These are phyloP conservation scores for Sipunculus nudus DNA, from an alignment of 2,888 invertebrate species.

Conservation along the genomic window DNA sequence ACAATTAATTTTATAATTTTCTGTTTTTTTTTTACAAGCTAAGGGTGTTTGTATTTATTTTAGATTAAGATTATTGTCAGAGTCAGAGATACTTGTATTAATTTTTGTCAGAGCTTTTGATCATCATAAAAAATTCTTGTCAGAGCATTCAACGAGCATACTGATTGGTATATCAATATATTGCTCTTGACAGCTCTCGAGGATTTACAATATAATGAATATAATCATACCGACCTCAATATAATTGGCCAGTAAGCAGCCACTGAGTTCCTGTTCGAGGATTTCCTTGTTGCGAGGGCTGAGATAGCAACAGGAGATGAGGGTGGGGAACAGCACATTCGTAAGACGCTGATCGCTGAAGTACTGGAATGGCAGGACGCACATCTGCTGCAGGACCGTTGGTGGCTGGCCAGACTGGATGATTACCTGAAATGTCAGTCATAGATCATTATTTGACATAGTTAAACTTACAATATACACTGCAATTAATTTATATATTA, in stretches of 20 bases:
- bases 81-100: too few relatives aligned
- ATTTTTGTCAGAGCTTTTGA: too few relatives aligned
- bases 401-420: constrained; percentile 80
- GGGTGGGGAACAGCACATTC: constrained; percentile 80
- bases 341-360: constrained; percentile 80
- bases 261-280: constrained; percentile 76
- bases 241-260: constrained; percentile 66
- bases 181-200: too few relatives aligned
- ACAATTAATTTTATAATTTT: too few relatives aligned
- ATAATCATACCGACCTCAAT: constrained; percentile 61
- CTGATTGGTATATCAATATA: too few relatives aligned
- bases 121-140: too few relatives aligned
- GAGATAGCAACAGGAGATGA: constrained; percentile 71
- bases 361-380: constrained; percentile 83
- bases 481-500: too few relatives aligned
- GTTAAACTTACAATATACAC: too few relatives aligned
- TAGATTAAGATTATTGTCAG: too few relatives aligned
- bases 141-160: too few relatives aligned
- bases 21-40: too few relatives aligned
- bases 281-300: constrained; percentile 70
- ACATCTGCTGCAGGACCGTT: constrained; percentile 84
- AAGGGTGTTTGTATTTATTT: too few relatives aligned
- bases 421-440: constrained; percentile 71
- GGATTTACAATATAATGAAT: not conserved
- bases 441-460: not conserved